Base-by-base conservation (phyloP, 2,113 vertebrate species). In the Elgaria multicarinata region DNA sequence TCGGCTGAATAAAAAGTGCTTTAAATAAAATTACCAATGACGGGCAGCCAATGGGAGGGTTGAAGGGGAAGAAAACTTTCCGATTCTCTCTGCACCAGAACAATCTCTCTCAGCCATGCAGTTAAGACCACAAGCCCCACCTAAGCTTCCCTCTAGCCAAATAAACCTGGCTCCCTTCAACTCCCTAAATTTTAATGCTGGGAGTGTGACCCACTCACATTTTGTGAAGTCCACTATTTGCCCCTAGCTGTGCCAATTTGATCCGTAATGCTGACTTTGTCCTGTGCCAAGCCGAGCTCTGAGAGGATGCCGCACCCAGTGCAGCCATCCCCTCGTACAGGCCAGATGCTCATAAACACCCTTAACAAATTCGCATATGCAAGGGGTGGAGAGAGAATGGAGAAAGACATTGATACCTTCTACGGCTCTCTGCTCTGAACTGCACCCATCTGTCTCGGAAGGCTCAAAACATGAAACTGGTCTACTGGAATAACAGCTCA, bases 381-480 rank as follows among this genome's bases (percentile, higher is more conserved):
- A 33, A 84, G 44, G 71, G 33, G 39, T 64, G 74, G 86, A 31
- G 58, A 44, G 26, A 67, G 58, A 79, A 75, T 26, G 42, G 44
- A 79, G 75, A 67, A 67, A 69, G 74, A 58, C 16, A 69, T 39
- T 5, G 50, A 67, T 53, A 55, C 74, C 74, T 89, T 84, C n/a
- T 58, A 50, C 67, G 39, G 82, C 16, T 77, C 9, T 28, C 74
- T 46, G 0, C 14, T 44, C 42, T 42, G 67, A 94, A 91, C 36
- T 93, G 78, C 85, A 92, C 67, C 92, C 89, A 93, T 88, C 94
- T 94, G 83, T 86, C 82, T 91, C 62, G 84, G 83, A 87, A 91
- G 92, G 77, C 79, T 84, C n/a, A 80, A 81, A 90, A 67, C 44
- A 87, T 46, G 87, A 92, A 93, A 87, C 78, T 84, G 46, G 53